Evolutionary conservation across 53 echinoderm and acorn worm genomes (phyloP).

Genomic region (Paracentrotus lividus): DNA sequence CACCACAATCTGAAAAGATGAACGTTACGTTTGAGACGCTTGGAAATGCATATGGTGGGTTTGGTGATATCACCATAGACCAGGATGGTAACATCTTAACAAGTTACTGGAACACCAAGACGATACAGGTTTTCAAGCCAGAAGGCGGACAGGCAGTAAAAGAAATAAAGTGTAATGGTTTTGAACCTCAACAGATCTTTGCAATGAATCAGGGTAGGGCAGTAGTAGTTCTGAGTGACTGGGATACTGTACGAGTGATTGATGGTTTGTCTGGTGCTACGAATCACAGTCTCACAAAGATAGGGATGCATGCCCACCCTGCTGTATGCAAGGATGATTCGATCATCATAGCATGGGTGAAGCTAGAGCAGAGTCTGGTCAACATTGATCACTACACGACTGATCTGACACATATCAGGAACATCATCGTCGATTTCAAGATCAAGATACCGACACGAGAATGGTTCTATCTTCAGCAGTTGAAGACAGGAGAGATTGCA

Average conservation of each 20-base stretch:
- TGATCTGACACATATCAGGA: not conserved
- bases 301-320: not conserved
- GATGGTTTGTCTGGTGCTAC: not conserved
- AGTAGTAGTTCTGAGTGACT: not conserved
- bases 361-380: not conserved
- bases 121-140: slow-evolving; percentile 16
- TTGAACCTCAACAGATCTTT: slow-evolving; percentile 16
- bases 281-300: not conserved
- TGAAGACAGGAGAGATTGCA: slow-evolving; percentile 47
- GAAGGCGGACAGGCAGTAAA: not conserved
- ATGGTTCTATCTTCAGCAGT: not conserved
- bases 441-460: not conserved
- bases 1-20: not conserved
- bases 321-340: slow-evolving; percentile 25
- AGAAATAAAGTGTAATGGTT: not conserved
- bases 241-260: not conserved
- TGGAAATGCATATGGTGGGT: not conserved
- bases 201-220: slow-evolving; percentile 19
- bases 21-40: not conserved
- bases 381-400: slow-evolving; percentile 25
- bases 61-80: not conserved
- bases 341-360: slow-evolving; percentile 54
- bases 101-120: not conserved
- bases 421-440: slow-evolving; percentile 11
- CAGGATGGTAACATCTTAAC: not conserved